phyloP scores from a whole-genome alignment of 2,888 invertebrate species.

The Lasius fuliginosus region DNA sequence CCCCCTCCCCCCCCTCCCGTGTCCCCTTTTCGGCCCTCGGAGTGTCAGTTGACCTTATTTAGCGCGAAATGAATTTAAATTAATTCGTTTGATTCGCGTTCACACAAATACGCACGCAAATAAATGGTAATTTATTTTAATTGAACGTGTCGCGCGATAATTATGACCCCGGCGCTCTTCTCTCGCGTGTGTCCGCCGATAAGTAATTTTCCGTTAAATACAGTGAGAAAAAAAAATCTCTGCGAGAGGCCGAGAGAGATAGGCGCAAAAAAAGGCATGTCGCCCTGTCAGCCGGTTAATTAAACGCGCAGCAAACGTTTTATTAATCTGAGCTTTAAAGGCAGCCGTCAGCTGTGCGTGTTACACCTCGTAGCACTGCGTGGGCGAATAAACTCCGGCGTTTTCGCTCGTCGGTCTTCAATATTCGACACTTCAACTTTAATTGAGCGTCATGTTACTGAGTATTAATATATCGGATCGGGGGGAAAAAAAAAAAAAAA shows the following conservation, averaged over 20 bases:
- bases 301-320: constrained; percentile 17
- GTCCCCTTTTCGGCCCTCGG: not conserved
- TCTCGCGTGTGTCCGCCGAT: not conserved
- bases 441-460: not conserved
- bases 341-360: not conserved
- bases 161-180: not conserved
- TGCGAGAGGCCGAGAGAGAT: not conserved
- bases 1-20: too few relatives aligned
- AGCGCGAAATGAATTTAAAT: constrained; percentile 54
- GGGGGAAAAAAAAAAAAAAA: not conserved
- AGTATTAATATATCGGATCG: not conserved
- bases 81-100: constrained; percentile 53
- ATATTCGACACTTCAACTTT: constrained; percentile 12
- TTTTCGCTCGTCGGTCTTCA: constrained; percentile 6
- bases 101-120: constrained; percentile 6
- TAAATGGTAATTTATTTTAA: constrained; percentile 51
- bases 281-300: constrained; percentile 19
- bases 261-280: constrained; percentile 1
- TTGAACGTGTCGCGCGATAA: constrained; percentile 31
- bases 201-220: constrained; percentile 16
- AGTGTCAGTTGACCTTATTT: constrained; percentile 42
- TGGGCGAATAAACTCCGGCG: constrained; percentile 26
- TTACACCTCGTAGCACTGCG: not conserved
- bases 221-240: constrained; percentile 6
- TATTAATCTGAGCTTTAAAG: constrained; percentile 9